Base-by-base conservation (phyloP, 2,113 vertebrate species). In the Cebus imitator region DNA sequence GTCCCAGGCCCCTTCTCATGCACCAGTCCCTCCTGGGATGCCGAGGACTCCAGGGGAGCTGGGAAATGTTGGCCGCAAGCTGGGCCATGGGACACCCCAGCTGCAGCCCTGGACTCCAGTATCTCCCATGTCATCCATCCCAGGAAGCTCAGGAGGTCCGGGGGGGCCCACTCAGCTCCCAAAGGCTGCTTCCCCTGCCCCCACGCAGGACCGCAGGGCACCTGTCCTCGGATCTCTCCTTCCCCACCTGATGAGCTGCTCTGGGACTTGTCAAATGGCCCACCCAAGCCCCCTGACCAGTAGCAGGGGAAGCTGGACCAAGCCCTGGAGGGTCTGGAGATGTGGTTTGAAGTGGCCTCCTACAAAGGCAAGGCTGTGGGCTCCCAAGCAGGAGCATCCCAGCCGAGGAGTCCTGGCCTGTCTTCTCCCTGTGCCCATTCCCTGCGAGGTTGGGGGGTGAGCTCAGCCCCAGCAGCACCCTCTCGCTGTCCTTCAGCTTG, bases 21-120 rank as follows among this genome's bases (percentile, higher is more conserved):
- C 12, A 5, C 13, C 30, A 8, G 0, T 17, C 76, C 40, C 58
- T 78, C 61, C 50, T 9, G 10, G n/a, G 66, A 14, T 6, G 32
- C 70, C 17, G 14, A 45, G 58, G 17, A 14, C 12, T 37, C 66
- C 23, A 8, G 11, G 27, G 30, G n/a, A 78, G 50, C 25, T 11
- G 8, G 68, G 23, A 61, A 40, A 6, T 7, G 3, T 0, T 25
- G 35, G 20, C 27, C 13, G 0, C 21, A n/a, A 45, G 61, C 0
- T 17, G 18, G 84, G 32, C 75, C 90, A 2, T 0, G n/a, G 30
- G 55, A 10, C 18, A 8, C 6, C 79, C 30, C 0, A 0, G 40
- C 40, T 21, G 43, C 6, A 32, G n/a, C 8, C 35, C 48, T 27
- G 30, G 50, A 35, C 45, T 30, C 20, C 50, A 2, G 16, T 3